phyloP scores from a whole-genome alignment of 2,797 vertebrate species.

The Anguilla anguilla region DNA sequence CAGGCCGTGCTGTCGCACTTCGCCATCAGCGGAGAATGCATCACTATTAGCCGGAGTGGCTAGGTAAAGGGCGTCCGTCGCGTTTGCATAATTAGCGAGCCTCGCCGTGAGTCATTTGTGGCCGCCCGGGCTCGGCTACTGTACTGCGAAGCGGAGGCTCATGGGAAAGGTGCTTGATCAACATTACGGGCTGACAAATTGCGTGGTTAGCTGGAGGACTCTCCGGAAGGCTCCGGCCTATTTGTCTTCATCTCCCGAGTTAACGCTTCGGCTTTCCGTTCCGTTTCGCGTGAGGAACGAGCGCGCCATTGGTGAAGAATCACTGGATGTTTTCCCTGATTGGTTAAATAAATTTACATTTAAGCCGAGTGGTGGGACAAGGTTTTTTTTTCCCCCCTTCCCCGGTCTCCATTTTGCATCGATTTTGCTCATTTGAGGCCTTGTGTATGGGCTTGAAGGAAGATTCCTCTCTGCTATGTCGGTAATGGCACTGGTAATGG shows the following conservation, averaged over 20 bases:
- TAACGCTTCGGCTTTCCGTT: conserved; percentile 67
- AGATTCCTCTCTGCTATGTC: conserved; percentile 2
- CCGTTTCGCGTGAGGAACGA: conserved; percentile 53
- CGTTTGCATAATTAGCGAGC: conserved; percentile 14
- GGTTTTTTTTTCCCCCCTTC: not conserved
- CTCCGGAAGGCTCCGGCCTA: conserved; percentile 65
- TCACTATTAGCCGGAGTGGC: not conserved
- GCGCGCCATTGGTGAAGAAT: conserved; percentile 67
- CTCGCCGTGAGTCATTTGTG: not conserved
- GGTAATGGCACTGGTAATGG: not conserved
- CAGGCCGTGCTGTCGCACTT: too few relatives aligned
- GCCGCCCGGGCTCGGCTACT: not conserved
- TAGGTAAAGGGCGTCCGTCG: not conserved
- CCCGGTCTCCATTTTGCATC: conserved; percentile 42
- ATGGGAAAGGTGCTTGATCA: conserved; percentile 3
- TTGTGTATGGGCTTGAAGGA: conserved; percentile 55
- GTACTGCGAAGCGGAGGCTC: not conserved
- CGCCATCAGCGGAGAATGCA: not conserved
- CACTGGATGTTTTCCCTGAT: conserved; percentile 48
- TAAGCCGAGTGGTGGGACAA: not conserved
- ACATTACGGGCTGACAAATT: conserved; percentile 19
- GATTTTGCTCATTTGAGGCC: conserved; percentile 46
- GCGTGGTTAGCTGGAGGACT: conserved; percentile 32
- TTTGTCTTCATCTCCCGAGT: conserved; percentile 70
- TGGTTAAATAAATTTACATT: not conserved